Percentiles rank a stretch among this genome's conserved stretches.
Evolutionary conservation across 2,797 vertebrate genomes (phyloP).

Genomic region (Kryptolebias ocellatus): DNA sequence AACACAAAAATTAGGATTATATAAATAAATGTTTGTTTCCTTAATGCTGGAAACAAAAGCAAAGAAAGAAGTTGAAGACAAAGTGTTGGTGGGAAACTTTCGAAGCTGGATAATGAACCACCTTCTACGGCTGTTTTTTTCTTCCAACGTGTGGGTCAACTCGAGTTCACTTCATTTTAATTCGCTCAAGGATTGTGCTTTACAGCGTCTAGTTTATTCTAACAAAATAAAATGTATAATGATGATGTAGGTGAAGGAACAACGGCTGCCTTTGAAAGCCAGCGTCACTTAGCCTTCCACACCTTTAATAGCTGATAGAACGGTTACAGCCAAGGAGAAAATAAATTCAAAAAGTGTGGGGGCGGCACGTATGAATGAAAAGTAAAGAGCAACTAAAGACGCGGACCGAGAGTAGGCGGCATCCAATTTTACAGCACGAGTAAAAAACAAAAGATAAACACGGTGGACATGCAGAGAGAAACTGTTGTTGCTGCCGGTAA

Average conservation of each 20-base stretch:
- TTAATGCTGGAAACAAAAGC: neutral
- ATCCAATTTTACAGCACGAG: neutral
- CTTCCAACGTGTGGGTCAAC: slow-evolving; percentile 20
- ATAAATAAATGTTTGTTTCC: no score
- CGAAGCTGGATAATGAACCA: slow-evolving; percentile 46
- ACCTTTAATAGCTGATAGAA: slow-evolving; percentile 25
- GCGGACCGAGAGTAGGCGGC: slow-evolving; percentile 26
- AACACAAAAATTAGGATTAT: no score
- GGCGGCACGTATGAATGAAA: slow-evolving; percentile 28
- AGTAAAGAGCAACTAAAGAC: slow-evolving; percentile 25
- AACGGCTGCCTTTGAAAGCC: slow-evolving; percentile 1
- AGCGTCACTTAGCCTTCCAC: neutral
- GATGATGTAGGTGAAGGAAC: slow-evolving; percentile 17
- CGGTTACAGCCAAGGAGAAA: slow-evolving; percentile 8
- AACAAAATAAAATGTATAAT: neutral
- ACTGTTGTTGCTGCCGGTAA: slow-evolving; percentile 1
- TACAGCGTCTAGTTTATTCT: neutral
- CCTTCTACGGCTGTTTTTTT: slow-evolving; percentile 4
- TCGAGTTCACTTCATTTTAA: slow-evolving; percentile 16
- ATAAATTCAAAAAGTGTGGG: slow-evolving; percentile 14
- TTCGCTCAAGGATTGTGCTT: neutral
- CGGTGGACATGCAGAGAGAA: slow-evolving; percentile 4
- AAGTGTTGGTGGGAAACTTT: slow-evolving; percentile 52
- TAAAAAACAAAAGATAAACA: slow-evolving; percentile 10
- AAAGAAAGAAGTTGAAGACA: slow-evolving; percentile 4